Evolutionary conservation across 2,888 invertebrate species (phyloP).

Genomic region (Lycophotia porphyrea): DNA sequence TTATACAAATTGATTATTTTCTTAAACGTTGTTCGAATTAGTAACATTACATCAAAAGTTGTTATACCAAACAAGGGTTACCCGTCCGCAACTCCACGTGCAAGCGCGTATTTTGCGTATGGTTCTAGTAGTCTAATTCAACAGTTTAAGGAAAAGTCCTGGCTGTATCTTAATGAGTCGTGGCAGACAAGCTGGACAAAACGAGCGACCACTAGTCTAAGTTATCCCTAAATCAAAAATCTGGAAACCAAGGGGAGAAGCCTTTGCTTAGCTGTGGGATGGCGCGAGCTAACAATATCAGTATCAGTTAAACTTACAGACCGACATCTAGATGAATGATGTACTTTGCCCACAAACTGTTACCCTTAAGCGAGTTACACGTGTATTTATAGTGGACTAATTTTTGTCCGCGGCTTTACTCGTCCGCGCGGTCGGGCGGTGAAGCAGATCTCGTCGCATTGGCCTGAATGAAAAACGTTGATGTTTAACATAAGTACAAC

Average conservation of each 20-base stretch:
- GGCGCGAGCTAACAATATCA: neutral
- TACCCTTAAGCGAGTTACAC: conserved; percentile 6
- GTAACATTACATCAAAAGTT: no score
- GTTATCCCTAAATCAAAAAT: no score
- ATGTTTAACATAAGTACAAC: neutral
- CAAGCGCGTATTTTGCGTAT: no score
- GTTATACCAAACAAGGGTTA: no score
- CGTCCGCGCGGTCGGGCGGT: neutral
- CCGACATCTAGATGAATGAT: neutral
- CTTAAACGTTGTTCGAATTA: no score
- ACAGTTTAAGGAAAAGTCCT: no score
- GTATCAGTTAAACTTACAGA: neutral
- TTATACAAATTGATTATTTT: no score
- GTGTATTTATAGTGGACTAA: neutral
- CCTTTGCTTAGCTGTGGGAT: neutral
- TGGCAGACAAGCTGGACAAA: neutral
- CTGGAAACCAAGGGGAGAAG: neutral
- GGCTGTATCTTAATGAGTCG: neutral
- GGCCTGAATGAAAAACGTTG: neutral
- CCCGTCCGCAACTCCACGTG: no score
- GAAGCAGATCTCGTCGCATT: neutral
- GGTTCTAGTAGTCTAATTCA: no score
- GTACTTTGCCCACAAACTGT: conserved; percentile 1
- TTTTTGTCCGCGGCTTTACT: neutral
- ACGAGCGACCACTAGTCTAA: no score